Conservation (phyloP, 2,113 vertebrate species). For the Miniopterus natalensis region DNA sequence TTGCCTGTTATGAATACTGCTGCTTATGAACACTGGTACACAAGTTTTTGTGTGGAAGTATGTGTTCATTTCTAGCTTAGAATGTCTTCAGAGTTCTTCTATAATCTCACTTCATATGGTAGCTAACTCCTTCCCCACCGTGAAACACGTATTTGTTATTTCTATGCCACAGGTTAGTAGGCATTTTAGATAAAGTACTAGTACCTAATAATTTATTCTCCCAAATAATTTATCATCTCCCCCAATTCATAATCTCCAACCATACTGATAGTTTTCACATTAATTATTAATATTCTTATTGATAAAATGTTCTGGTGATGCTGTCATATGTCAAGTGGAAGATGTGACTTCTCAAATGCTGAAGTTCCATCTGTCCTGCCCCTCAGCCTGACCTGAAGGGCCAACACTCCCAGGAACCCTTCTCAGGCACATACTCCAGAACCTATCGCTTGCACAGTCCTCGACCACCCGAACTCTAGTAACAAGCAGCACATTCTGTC, state of each 20-base stretch:
- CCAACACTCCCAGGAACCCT: background rate
- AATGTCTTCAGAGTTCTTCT: background rate
- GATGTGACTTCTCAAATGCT: background rate
- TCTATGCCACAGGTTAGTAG: background rate
- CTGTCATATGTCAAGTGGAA: background rate
- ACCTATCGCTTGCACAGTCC: background rate
- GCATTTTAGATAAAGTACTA: conserved; percentile 6
- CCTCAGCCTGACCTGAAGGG: background rate
- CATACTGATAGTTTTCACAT: background rate
- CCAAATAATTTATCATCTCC: conserved; percentile 1
- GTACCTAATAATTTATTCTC: background rate
- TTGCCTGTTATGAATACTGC: no score
- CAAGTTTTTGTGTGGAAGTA: no score
- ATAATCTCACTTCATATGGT: background rate
- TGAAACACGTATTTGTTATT: background rate
- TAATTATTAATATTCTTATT: background rate
- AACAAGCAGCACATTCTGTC: background rate
- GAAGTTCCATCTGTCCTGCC: background rate
- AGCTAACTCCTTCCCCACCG: background rate
- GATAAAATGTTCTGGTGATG: background rate
- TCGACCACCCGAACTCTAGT: background rate
- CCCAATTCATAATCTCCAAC: background rate
- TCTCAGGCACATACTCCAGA: background rate
- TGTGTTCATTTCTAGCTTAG: background rate
- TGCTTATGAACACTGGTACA: no score